These are phyloP conservation scores for Theropithecus gelada DNA, from an alignment of 2,113 vertebrate genomes.

Conservation along the genomic window DNA sequence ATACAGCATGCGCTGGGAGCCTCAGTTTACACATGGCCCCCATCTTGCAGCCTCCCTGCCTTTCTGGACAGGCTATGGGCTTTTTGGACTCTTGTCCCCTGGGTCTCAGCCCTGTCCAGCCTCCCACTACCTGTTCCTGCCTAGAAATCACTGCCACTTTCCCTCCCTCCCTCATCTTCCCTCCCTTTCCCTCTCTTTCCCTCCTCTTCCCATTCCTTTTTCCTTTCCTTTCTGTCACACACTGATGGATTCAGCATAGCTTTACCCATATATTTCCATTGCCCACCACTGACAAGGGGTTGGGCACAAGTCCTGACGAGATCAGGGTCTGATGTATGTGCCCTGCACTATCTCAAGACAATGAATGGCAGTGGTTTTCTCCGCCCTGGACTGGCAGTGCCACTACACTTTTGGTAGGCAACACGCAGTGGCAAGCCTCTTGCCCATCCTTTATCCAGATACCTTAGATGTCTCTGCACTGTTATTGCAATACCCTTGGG, in stretches of 20 bases:
- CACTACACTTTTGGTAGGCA: neutral
- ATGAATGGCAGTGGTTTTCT: fast-evolving
- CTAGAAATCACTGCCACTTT: neutral
- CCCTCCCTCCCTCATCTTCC: fast-evolving
- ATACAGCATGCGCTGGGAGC: neutral
- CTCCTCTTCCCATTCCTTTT: neutral
- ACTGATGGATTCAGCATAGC: neutral
- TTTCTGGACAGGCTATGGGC: neutral
- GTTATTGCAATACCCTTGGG: neutral
- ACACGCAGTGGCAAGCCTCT: fast-evolving
- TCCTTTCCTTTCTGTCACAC: neutral
- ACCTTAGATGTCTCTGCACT: neutral
- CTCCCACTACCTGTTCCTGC: neutral
- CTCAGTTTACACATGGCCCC: no score
- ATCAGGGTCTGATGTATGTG: fast-evolving
- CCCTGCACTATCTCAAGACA: neutral
- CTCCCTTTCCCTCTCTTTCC: no score
- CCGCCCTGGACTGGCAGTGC: neutral
- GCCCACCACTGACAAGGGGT: neutral
- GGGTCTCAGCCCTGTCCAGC: no score
- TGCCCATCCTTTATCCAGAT: neutral
- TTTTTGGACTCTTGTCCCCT: neutral
- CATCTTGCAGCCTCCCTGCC: neutral
- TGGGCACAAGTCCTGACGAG: neutral
- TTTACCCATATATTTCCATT: neutral